phyloP scores from a whole-genome alignment of 1,140 invertebrate species.

The Zaprionus gabonicus region DNA sequence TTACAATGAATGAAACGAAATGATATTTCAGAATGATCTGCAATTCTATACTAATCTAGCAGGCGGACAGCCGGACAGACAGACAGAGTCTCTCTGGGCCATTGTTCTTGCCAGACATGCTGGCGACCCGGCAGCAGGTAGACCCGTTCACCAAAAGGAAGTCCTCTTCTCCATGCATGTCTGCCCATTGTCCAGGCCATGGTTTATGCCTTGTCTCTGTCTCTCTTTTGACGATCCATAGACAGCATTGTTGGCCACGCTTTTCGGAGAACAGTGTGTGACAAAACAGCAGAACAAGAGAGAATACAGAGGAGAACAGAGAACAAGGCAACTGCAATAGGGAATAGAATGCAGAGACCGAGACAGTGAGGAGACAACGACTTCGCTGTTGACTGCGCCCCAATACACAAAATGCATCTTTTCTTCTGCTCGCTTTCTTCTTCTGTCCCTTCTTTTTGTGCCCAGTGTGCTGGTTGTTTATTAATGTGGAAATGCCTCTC shows the following conservation, averaged over 20 bases:
- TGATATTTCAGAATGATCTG: conserved; percentile 83
- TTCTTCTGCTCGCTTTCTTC: conserved; percentile 37
- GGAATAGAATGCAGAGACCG: conserved; percentile 22
- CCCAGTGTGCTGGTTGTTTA: conserved; percentile 69
- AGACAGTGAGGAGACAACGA: conserved; percentile 57
- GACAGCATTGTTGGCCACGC: conserved; percentile 71
- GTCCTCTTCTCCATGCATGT: conserved; percentile 38
- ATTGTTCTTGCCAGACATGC: conserved; percentile 76
- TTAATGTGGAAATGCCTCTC: conserved; percentile 82
- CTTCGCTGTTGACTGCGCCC: conserved; percentile 61
- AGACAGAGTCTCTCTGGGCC: conserved; percentile 29
- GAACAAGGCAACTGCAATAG: conserved; percentile 22
- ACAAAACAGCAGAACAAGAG: conserved; percentile 55
- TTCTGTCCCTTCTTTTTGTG: conserved; percentile 56
- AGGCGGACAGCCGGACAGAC: conserved; percentile 49
- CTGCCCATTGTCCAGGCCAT: conserved; percentile 71
- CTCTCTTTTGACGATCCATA: conserved; percentile 17
- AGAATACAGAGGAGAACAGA: conserved; percentile 27
- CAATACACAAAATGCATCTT: conserved; percentile 55
- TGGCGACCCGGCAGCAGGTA: conserved; percentile 64
- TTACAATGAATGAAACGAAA: conserved; percentile 78
- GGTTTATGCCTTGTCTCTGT: conserved; percentile 53
- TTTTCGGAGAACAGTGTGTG: conserved; percentile 78
- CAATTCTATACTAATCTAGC: conserved; percentile 81
- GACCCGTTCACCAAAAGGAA: conserved; percentile 57